Conservation (phyloP, 2,888 invertebrate genomes). For the Pachliopta kotzebuea region DNA sequence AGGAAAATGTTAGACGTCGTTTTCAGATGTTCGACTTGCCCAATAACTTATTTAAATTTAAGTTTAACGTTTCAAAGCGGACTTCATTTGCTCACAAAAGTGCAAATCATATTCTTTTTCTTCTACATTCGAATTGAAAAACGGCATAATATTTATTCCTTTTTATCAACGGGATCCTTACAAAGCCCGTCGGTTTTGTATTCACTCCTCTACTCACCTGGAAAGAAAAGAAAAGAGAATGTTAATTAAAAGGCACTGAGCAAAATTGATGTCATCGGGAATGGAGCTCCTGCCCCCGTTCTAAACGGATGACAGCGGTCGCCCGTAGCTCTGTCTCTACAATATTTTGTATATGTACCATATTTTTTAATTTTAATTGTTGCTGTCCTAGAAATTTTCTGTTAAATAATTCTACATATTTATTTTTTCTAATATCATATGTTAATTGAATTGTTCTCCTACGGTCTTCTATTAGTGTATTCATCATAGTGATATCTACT, state of each 20-base stretch:
- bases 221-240: conserved; percentile 78
- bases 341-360: conserved; percentile 5
- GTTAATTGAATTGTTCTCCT: too few relatives aligned
- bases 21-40: conserved; percentile 37
- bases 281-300: conserved; percentile 64
- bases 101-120: conserved; percentile 76
- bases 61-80: conserved; percentile 66
- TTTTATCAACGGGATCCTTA: conserved; percentile 54
- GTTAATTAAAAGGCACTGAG: conserved; percentile 78
- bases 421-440: too few relatives aligned
- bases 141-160: conserved; percentile 75
- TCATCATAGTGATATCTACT: too few relatives aligned
- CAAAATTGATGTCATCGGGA: conserved; percentile 73
- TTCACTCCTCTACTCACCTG: conserved; percentile 76
- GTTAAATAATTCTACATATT: too few relatives aligned
- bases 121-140: conserved; percentile 71
- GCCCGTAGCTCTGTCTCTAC: conserved; percentile 38
- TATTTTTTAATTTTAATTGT: background rate
- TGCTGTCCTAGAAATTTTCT: too few relatives aligned
- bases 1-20: conserved; percentile 32
- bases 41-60: conserved; percentile 50
- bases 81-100: conserved; percentile 76
- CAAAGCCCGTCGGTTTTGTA: conserved; percentile 69
- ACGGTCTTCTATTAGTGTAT: too few relatives aligned
- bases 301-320: conserved; percentile 63